Base-by-base conservation (phyloP, 2,797 vertebrate species). In the Pantherophis alleghaniensis region DNA sequence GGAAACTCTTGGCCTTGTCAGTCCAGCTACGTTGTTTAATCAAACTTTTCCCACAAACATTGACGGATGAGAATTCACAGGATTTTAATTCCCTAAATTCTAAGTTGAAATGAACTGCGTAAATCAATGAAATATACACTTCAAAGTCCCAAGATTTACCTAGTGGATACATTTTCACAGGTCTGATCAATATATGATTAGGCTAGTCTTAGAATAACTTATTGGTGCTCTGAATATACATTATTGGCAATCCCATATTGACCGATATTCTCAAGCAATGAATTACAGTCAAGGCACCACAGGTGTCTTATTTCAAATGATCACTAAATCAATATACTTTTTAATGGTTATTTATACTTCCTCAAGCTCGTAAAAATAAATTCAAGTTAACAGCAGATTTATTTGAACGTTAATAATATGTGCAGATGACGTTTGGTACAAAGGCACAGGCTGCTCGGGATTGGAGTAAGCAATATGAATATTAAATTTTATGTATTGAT, bases 141-240 rank as follows among this genome's bases (percentile, higher is more conserved):
- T 86, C 26, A 94, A 91, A 69, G 69, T 66, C 90, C 37, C 9
- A 66, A 60, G 86, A 57, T 94, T 88, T 83, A 63, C 24, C 28
- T 88, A 51, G 57, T 91, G 59, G 86, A 91, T 63, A 83, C 26
- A 83, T 47, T 86, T 83, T 91, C 51, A 88, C 63, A 92, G 11
- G 26, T 51, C 83, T 92, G 91, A 83, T 91, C 66, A 88, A 92
- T 92, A 88, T 92, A 88, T 90, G 32, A 57, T 60, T 92, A 91
- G 86, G 47, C 47, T 89, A 32, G 90, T 59, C 63, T 93, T 87
- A 53, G 86, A 88, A 93, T 89, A 86, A 47, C 51, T 56, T 32
- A 91, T 83, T 7, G 10, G n/a, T 42, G 18, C 42, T 55, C 47
- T 83, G 90, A 89, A 61, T 87, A 91, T 51, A 51, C 26, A 57